Evolutionary conservation across 2,888 invertebrate genomes (phyloP), one percentile per base, ranked within the genome.

Genomic region (Mesochorus sp.): DNA sequence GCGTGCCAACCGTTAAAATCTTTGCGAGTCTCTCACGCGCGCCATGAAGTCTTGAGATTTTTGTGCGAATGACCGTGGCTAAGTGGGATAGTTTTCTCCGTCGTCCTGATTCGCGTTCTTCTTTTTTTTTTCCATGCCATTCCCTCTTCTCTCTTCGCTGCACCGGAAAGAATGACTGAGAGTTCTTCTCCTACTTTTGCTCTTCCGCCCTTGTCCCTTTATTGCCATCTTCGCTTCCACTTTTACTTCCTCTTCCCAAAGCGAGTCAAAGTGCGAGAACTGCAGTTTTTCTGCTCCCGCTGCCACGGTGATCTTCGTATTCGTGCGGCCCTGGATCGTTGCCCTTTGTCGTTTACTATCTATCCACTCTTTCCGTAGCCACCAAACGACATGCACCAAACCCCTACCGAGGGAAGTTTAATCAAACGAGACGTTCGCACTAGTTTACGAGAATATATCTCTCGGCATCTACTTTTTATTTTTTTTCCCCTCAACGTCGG

Each of bases 391-490:
- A 44, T 47, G 70, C 61, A 51, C 44, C 31, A 49, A 51, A 37
- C 39, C n/a, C 17, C 26, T 21, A 51, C 34, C 57, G n/a, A 31
- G 59, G 47, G 53, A 83, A 83, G 68, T 80, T 80, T 70, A 78
- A 82, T 79, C 80, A 80, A 83, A 81, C 66, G 64, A 79, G 73
- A 76, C 71, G 44, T 75, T 75, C 39, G 42, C 57, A 57, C 57
- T 61, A 61, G 62, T 79, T 79, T 64, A 76, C 81, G 83, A 81
- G 72, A 71, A 17, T 37, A 71, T 19, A 66, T 34, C n/a, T 28
- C 21, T 10, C 14, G 17, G 31, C 42, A 17, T 31, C 51, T 28
- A 44, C 39, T 64, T 28, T 24, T 42, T 24, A 6, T 59, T 61
- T 31, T 28, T 39, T 17, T 39, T n/a, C n/a, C n/a, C n/a, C n/a